Evolutionary conservation across 2,113 vertebrate genomes (phyloP).

Genomic region (Rhea pennata): DNA sequence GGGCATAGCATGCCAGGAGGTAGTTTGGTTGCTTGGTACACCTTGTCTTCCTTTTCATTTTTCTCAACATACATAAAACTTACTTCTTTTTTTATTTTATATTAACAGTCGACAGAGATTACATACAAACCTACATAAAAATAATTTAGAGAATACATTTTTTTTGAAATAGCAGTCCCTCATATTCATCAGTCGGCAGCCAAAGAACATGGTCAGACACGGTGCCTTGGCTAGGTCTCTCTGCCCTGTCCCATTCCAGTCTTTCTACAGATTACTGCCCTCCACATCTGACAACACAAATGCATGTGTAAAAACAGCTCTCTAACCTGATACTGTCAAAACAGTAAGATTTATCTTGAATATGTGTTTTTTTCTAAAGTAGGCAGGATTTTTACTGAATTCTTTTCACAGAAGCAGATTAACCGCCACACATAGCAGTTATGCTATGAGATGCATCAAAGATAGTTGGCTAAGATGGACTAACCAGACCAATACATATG

Average conservation of each 20-base stretch:
- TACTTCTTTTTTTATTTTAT: background rate
- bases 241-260: background rate
- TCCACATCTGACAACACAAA: background rate
- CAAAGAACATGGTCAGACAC: background rate
- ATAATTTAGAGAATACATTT: background rate
- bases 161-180: background rate
- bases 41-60: background rate
- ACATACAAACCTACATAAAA: background rate
- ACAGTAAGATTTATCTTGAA: background rate
- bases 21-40: background rate
- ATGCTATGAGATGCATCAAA: background rate
- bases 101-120: background rate
- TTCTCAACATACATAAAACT: background rate
- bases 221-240: background rate
- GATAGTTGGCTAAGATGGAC: background rate
- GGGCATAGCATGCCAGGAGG: background rate
- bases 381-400: background rate
- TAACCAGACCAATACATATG: background rate
- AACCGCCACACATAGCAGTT: background rate
- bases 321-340: background rate
- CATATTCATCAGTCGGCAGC: fast-evolving
- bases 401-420: background rate
- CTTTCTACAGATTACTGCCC: background rate
- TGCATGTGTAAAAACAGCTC: background rate
- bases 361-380: background rate